Conservation (phyloP, 2,888 invertebrate species). For the Acholoe squamosa region DNA sequence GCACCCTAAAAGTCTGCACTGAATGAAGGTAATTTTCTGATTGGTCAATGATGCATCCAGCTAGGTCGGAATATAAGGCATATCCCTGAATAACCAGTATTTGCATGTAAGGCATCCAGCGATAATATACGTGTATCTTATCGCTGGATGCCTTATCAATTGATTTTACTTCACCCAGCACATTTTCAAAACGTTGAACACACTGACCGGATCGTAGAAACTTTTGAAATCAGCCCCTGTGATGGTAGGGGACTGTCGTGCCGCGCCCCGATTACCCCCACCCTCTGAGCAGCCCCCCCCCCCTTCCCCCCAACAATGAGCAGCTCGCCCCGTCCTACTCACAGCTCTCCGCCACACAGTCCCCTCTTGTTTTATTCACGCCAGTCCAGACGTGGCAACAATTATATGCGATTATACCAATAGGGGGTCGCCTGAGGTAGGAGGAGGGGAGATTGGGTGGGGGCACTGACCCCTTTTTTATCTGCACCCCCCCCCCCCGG, state of each 20-base stretch:
- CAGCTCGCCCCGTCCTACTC: not conserved
- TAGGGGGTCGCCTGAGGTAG: constrained; percentile 15
- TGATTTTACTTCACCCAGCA: too few species aligned
- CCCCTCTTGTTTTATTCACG: constrained; percentile 41
- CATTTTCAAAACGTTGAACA: too few species aligned
- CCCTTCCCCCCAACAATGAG: not conserved
- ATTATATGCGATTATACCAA: constrained; percentile 26
- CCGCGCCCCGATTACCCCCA: not conserved
- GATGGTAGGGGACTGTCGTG: not conserved
- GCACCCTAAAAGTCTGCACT: too few species aligned
- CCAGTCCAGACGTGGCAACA: constrained; percentile 15
- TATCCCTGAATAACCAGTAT: too few species aligned
- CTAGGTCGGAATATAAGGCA: too few species aligned
- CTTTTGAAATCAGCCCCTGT: too few species aligned
- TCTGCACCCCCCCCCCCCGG: not conserved
- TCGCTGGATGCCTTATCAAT: too few species aligned
- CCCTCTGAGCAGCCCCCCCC: not conserved
- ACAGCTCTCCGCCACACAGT: not conserved
- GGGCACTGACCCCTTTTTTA: constrained; percentile 23
- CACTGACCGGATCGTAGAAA: too few species aligned
- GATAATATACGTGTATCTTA: too few species aligned
- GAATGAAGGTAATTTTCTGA: too few species aligned
- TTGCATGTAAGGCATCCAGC: too few species aligned
- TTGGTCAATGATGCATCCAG: too few species aligned
- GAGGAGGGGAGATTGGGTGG: not conserved